phyloP scores from a whole-genome alignment of 1,140 invertebrate genomes.

The Microvelia longipes region DNA sequence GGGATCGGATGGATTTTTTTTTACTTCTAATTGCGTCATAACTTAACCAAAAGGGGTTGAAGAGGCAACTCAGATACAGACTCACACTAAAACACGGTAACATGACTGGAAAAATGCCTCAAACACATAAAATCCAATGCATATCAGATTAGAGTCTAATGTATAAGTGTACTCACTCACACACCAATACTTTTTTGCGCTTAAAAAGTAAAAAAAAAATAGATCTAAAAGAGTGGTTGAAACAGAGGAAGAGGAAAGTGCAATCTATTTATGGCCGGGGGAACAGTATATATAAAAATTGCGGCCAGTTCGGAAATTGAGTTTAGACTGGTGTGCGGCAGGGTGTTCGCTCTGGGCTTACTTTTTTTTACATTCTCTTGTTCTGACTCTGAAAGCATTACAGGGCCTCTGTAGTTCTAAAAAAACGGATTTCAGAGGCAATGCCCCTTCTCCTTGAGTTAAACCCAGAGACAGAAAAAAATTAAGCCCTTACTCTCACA shows the following conservation, averaged over 20 bases:
- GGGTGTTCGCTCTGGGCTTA: neutral
- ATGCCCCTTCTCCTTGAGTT: neutral
- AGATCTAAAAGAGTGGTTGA: neutral
- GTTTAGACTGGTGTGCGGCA: neutral
- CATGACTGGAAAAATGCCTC: neutral
- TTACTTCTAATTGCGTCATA: slow-evolving; percentile 4
- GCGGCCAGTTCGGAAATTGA: slow-evolving; percentile 3
- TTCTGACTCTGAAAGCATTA: neutral
- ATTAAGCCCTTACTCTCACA: neutral
- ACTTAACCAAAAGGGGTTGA: slow-evolving; percentile 1
- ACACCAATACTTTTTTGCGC: neutral
- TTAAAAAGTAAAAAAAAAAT: neutral
- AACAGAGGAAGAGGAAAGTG: neutral
- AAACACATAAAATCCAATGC: slow-evolving; percentile 2
- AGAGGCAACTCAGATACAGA: neutral
- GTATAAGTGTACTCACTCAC: neutral
- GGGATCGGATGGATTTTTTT: neutral
- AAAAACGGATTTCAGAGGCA: neutral
- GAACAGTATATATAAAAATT: neutral
- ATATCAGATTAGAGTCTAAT: slow-evolving; percentile 1
- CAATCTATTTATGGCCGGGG: slow-evolving; percentile 2
- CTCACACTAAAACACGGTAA: neutral
- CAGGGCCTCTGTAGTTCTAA: neutral
- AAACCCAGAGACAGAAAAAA: neutral
- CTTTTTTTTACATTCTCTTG: neutral